Evolutionary conservation across 2,797 vertebrate species (phyloP), one percentile per base, ranked within the genome.

Genomic region (Hephaestus fuliginosus): DNA sequence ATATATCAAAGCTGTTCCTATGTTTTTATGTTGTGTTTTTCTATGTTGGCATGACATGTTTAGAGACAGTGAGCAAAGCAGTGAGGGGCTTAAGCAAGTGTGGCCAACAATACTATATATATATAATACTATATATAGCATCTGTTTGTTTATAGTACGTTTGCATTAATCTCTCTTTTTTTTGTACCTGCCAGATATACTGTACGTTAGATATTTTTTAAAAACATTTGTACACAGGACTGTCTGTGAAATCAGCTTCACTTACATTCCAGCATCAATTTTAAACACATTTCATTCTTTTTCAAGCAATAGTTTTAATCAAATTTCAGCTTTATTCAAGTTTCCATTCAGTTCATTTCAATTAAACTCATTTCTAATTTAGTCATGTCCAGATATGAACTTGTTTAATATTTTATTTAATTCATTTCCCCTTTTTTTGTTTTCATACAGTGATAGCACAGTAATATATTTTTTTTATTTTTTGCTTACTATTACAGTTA

Each of bases 321-420:
- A 74, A 69, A 83, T 84, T 82, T 74, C 49, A 77, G 57, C 67
- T 87, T 86, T 76, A 82, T 84, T 86, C 61, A 39, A 82, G 57
- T 73, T 89, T 81, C 11, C 75, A 17, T 86, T 78, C 15, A 78
- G 5, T 78, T 76, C 9, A 56, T 72, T 79, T 82, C 30, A 75
- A 41, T 68, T 63, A 56, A 70, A 46, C 7, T 66, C 14, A 55
- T 74, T 72, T 80, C 25, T 44, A 78, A 75, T 79, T 79, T 28
- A 48, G 7, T 62, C 41, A 36, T 70, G 30, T 79, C 74, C 53
- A 65, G 61, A 82, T 78, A 68, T 70, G 33, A 61, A 39, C 39
- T 51, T 43, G 11, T 62, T 56, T 43, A 30, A 15, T 49, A 33
- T 52, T 70, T 57, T 46, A 57, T 49, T 76, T 66, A 9, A 55